Base-by-base conservation (phyloP, 2,113 vertebrate species). In the Pipa parva region DNA sequence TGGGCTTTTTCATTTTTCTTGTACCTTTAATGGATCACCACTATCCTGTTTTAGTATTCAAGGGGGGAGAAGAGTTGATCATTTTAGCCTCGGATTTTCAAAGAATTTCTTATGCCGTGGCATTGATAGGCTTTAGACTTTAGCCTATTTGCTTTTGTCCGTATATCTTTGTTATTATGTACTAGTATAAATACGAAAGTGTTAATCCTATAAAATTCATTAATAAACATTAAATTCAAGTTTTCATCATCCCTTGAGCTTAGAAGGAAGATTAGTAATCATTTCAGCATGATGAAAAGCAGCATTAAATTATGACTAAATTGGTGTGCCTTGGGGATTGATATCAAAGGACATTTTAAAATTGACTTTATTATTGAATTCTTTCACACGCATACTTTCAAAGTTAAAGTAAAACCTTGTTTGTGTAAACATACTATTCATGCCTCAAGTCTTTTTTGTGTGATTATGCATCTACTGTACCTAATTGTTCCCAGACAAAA, bases 261-360 rank as follows among this genome's bases (percentile, higher is more conserved):
- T 60, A n/a, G 28, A 3, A 18, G 46, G 29, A 57, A 52, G 56
- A 51, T 37, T 29, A 39, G 65, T 68, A 68, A 68, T 60, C 46
- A 60, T 60, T 68, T 67, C 51, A 60, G 51, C 46, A 51, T 25
- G 22, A 59, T 60, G 56, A 68, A 68, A 68, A 50, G 46, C 45
- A 68, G 56, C 31, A 60, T 68, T 68, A 39, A 59, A 39, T 59
- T 68, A 51, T 39, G 56, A 51, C 46, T 68, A 60, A 68, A 68
- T 68, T 24, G 24, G 51, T 60, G 56, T 39, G 56, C 65, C 56
- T 21, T 42, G 22, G 56, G 65, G 56, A 68, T 60, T 59, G 29
- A 27, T 68, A 59, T 36, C 56, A 50, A 60, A 27, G 46, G 57
- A 52, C 56, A 68, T 51, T 33, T 36, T 42, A n/a, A 42, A 51